Percentiles rank a stretch among this genome's conserved stretches.
Conservation (phyloP, 2,113 vertebrate species). For the Perca fluviatilis region DNA sequence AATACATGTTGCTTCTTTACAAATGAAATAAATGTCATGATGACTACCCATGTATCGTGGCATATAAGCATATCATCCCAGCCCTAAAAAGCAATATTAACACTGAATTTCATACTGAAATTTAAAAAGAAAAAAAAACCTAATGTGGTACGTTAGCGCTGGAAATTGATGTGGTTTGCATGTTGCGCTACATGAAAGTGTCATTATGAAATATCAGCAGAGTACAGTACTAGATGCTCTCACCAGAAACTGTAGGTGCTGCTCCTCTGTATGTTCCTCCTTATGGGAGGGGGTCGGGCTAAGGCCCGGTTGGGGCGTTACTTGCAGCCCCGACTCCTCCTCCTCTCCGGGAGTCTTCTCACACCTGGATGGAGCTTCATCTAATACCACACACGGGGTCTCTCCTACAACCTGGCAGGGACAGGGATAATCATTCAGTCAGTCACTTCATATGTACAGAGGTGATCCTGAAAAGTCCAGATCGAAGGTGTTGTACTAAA, state of each 20-base stretch:
- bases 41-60: no score
- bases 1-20: no score
- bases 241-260: constrained; percentile 82
- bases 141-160: neutral
- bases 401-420: constrained; percentile 75
- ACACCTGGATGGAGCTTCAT: constrained; percentile 80
- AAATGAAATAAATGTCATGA: no score
- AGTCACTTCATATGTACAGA: constrained; percentile 8
- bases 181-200: neutral
- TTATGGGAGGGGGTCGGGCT: constrained; percentile 72
- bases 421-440: constrained; percentile 4
- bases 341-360: constrained; percentile 80
- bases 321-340: constrained; percentile 78
- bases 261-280: constrained; percentile 76
- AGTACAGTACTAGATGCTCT: constrained; percentile 11
- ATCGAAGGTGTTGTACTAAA: neutral
- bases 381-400: constrained; percentile 75
- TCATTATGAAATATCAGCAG: neutral
- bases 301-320: constrained; percentile 74
- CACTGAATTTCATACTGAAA: neutral
- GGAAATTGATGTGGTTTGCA: neutral
- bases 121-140: neutral
- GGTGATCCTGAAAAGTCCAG: neutral
- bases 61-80: no score
- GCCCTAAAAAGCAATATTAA: neutral